A percentile compares a stretch with the other conserved stretches of the same genome.
These are phyloP conservation scores for Pomacea maculata DNA, from an alignment of 1,140 invertebrate genomes.

Conservation along the genomic window DNA sequence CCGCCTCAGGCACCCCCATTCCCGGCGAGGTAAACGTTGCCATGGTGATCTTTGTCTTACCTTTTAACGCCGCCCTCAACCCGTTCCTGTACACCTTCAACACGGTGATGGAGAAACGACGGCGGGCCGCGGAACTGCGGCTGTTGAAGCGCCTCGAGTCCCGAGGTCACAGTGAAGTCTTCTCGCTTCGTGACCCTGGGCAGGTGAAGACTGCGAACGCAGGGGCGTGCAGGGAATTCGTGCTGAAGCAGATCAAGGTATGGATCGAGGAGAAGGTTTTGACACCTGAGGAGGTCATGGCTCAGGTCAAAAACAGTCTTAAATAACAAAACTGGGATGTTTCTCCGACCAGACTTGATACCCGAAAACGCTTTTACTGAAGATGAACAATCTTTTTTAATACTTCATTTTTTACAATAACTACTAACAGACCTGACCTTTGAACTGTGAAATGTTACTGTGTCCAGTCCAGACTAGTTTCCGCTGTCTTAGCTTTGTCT, in stretches of 20 bases:
- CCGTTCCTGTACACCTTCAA: slow-evolving; percentile 42
- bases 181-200: neutral
- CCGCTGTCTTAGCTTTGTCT: too few species aligned
- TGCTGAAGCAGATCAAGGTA: neutral
- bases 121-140: neutral
- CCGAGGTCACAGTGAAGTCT: too few species aligned
- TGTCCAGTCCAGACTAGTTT: too few species aligned
- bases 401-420: too few species aligned
- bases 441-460: too few species aligned
- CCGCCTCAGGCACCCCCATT: slow-evolving; percentile 28
- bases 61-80: slow-evolving; percentile 43
- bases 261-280: neutral
- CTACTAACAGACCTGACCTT: too few species aligned
- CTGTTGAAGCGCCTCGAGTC: slow-evolving; percentile 2
- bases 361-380: too few species aligned
- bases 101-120: slow-evolving; percentile 8
- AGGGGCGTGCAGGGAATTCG: neutral
- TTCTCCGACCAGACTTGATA: accelerated
- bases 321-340: too few species aligned
- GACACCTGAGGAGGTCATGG: neutral
- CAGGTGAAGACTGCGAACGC: neutral
- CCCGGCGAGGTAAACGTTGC: slow-evolving; percentile 37
- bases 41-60: slow-evolving; percentile 37
- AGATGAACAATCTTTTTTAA: too few species aligned
- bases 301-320: neutral